These are phyloP conservation scores for Andrena cerasifolii DNA, from an alignment of 1,140 invertebrate genomes.

Conservation along the genomic window DNA sequence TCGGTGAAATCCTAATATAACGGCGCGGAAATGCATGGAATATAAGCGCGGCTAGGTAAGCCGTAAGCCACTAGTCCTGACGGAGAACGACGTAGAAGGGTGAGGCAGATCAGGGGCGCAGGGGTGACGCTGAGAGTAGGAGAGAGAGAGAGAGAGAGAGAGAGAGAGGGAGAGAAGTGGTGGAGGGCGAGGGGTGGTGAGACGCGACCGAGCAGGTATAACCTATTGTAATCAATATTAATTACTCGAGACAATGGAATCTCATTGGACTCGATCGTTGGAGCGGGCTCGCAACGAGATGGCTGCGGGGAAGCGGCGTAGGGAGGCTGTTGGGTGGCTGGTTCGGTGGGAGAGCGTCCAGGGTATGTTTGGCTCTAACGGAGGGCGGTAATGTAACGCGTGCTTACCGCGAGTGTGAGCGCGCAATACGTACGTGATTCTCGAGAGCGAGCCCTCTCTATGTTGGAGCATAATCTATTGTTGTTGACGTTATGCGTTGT, in stretches of 20 bases:
- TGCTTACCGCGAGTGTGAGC: conserved; percentile 57
- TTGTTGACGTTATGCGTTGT: conserved; percentile 81
- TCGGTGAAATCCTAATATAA: conserved; percentile 78
- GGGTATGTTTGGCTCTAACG: conserved; percentile 71
- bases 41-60: conserved; percentile 65
- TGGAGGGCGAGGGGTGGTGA: conserved; percentile 41
- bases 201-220: conserved; percentile 76
- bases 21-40: conserved; percentile 68
- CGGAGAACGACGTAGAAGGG: conserved; percentile 50
- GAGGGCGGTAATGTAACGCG: conserved; percentile 71
- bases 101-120: conserved; percentile 38
- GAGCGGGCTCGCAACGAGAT: conserved; percentile 68
- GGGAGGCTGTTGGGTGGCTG: neutral
- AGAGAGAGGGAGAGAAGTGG: conserved; percentile 17
- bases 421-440: conserved; percentile 48
- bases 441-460: conserved; percentile 70
- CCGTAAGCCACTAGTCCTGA: conserved; percentile 62
- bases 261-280: conserved; percentile 82
- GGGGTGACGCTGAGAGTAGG: conserved; percentile 15
- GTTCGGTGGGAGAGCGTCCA: conserved; percentile 46
- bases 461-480: conserved; percentile 81
- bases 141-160: neutral
- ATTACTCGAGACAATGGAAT: conserved; percentile 83
- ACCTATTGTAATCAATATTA: conserved; percentile 82
- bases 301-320: conserved; percentile 46